phyloP scores from a whole-genome alignment of 2,888 invertebrate species.

The Myopa tessellatipennis region DNA sequence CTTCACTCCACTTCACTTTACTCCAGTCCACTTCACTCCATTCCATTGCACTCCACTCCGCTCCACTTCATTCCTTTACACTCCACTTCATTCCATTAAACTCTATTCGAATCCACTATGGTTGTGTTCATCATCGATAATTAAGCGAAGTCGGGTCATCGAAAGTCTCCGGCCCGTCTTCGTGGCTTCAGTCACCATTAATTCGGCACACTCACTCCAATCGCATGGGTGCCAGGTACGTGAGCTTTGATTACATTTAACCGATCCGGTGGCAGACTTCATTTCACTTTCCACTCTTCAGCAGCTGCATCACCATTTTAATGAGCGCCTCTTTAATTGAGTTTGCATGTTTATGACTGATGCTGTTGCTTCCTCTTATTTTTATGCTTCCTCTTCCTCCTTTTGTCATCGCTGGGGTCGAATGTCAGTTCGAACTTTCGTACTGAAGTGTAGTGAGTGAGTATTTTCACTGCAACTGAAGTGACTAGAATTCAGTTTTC shows the following conservation, averaged over 20 bases:
- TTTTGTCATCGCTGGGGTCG: no score
- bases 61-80: constrained; percentile 34
- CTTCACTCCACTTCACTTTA: background rate
- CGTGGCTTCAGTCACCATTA: constrained; percentile 2
- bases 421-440: no score
- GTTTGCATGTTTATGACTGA: constrained; percentile 62
- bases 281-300: background rate
- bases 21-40: no score
- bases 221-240: no score
- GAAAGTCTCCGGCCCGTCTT: constrained; percentile 4
- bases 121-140: constrained; percentile 51
- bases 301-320: constrained; percentile 42
- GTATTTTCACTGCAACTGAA: background rate
- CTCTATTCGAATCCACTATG: constrained; percentile 37
- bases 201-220: no score
- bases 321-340: constrained; percentile 62
- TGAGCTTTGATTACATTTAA: background rate
- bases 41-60: no score
- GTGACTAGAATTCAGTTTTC: background rate
- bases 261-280: no score
- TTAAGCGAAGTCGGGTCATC: constrained; percentile 59
- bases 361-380: constrained; percentile 9
- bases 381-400: no score
- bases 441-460: no score
- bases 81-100: background rate